A percentile compares a stretch with the other conserved stretches of the same genome.
Evolutionary conservation across 2,797 vertebrate species (phyloP).

Genomic region (Rhyacichthys aspro): DNA sequence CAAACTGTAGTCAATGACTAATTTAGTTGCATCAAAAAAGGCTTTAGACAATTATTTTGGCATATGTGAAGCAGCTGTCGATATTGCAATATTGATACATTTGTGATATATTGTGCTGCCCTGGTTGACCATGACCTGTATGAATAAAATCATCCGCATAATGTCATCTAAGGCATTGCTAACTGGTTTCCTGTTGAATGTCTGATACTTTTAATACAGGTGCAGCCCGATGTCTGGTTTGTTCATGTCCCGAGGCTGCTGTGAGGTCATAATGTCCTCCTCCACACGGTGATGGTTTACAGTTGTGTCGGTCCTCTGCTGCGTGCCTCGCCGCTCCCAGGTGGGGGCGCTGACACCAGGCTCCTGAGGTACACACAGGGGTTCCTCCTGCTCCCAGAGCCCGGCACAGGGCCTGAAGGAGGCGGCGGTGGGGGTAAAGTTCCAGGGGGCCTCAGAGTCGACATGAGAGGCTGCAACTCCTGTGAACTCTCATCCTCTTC

Average conservation of each 20-base stretch:
- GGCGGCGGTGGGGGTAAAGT: conserved; percentile 44
- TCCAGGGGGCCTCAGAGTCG: conserved; percentile 69
- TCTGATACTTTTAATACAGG: background rate
- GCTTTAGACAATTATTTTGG: too few species aligned
- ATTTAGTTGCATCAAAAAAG: too few species aligned
- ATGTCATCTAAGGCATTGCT: background rate
- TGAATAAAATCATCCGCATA: background rate
- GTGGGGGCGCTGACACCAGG: conserved; percentile 60
- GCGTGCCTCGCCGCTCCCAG: conserved; percentile 54
- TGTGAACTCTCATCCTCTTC: conserved; percentile 61
- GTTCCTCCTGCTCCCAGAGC: conserved; percentile 77
- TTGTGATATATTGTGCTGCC: background rate
- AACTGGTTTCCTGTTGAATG: conserved; percentile 26
- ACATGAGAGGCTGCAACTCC: conserved; percentile 91
- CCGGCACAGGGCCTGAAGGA: conserved; percentile 32
- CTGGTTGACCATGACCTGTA: background rate
- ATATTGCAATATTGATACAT: background rate
- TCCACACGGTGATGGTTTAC: conserved; percentile 30
- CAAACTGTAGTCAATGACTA: too few species aligned
- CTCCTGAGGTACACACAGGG: conserved; percentile 82
- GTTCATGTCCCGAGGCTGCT: conserved; percentile 16
- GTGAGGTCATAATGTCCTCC: conserved; percentile 1
- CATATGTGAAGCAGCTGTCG: too few species aligned
- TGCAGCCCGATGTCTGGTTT: background rate
- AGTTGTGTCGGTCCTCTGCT: conserved; percentile 80